phyloP scores from a whole-genome alignment of 1,140 invertebrate species.

The Cydia amplana region DNA sequence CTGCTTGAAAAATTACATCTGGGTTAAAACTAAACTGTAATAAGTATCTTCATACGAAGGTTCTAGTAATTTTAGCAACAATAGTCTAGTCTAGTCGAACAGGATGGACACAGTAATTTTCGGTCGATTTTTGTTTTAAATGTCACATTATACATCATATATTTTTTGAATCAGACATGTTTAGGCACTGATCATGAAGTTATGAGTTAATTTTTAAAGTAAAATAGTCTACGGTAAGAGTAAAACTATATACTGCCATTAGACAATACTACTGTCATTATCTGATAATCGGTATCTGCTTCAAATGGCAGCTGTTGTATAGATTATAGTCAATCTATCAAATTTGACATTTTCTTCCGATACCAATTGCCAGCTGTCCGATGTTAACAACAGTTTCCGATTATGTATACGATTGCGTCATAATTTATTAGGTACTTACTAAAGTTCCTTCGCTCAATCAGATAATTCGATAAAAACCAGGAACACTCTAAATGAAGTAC shows the following conservation, averaged over 20 bases:
- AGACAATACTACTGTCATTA: not conserved
- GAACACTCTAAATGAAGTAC: constrained; percentile 16
- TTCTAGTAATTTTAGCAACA: no score
- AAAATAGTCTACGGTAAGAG: not conserved
- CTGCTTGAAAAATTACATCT: not conserved
- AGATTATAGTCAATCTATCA: constrained; percentile 4
- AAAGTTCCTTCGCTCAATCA: not conserved
- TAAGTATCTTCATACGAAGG: no score
- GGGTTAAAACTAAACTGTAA: not conserved
- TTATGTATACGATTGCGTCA: constrained; percentile 9
- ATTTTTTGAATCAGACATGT: no score
- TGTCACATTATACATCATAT: no score
- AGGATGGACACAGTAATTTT: no score
- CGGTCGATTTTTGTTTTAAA: no score
- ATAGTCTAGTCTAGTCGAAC: no score
- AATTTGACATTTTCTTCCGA: constrained; percentile 2
- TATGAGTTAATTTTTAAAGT: no score
- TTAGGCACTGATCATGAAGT: no score
- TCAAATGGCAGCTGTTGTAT: not conserved
- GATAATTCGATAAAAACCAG: constrained; percentile 24
- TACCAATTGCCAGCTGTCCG: not conserved
- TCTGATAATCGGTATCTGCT: not conserved
- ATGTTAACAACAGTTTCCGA: constrained; percentile 8
- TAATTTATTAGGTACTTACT: not conserved
- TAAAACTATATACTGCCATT: not conserved